phyloP scores from a whole-genome alignment of 2,797 vertebrate species.

The Trachops cirrhosus region DNA sequence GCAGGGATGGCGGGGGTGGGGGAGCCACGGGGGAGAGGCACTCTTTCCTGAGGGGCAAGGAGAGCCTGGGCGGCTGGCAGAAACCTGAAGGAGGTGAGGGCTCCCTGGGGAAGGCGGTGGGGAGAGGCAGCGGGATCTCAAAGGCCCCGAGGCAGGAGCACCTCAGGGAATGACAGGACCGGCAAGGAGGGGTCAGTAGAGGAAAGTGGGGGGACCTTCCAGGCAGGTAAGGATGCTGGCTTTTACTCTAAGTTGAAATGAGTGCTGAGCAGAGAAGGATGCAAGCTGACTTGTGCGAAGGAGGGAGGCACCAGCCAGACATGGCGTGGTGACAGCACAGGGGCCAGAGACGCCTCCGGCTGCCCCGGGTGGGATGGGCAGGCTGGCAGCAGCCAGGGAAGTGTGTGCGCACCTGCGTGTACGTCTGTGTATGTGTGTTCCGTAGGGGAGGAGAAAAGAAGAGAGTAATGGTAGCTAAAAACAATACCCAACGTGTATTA shows the following conservation, averaged over 20 bases:
- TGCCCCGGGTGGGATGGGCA: neutral
- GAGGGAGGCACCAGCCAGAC: neutral
- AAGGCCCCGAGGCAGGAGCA: neutral
- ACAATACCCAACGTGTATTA: neutral
- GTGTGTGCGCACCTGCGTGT: rapidly evolving
- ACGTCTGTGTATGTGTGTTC: rapidly evolving
- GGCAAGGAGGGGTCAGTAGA: neutral
- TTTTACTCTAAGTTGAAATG: neutral
- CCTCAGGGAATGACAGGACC: rapidly evolving
- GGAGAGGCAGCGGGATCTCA: neutral
- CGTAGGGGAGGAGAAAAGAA: neutral
- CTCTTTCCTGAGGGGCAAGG: neutral
- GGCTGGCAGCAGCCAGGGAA: neutral
- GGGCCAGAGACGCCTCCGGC: neutral
- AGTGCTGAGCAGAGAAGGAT: neutral
- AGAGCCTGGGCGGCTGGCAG: neutral
- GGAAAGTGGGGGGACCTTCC: rapidly evolving
- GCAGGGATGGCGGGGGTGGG: too few relatives aligned
- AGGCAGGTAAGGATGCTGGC: neutral
- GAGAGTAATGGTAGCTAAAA: neutral
- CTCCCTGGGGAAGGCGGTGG: neutral
- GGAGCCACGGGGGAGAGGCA: neutral
- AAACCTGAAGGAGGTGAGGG: neutral
- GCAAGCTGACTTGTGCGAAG: neutral
- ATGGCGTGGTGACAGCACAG: rapidly evolving